These are phyloP conservation scores for Phylloscopus trochiloides DNA, from an alignment of 2,113 vertebrate genomes.

Conservation along the genomic window DNA sequence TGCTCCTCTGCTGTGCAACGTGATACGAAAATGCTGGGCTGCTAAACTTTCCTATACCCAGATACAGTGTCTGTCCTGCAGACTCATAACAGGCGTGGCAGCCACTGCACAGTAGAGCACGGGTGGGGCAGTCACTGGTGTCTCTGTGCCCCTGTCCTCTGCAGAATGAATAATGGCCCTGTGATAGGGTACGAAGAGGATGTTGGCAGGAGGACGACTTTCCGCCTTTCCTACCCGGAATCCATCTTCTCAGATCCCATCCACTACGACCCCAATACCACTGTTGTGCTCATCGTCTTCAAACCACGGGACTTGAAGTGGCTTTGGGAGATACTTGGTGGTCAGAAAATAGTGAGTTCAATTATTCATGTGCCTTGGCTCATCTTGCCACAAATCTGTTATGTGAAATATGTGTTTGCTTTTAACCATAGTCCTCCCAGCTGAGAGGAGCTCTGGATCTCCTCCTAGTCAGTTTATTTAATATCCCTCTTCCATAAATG, in stretches of 20 bases:
- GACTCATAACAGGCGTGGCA: fast-evolving
- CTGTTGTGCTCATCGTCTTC: constrained; percentile 73
- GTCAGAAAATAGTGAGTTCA: constrained; percentile 72
- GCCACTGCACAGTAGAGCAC: fast-evolving
- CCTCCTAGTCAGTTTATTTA: background rate
- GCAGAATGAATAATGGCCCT: constrained; percentile 81
- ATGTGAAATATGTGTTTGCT: background rate
- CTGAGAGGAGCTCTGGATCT: background rate
- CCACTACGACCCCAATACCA: constrained; percentile 76
- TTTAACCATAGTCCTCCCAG: background rate
- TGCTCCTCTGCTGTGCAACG: background rate
- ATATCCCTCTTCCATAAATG: background rate
- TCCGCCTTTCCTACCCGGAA: constrained; percentile 82
- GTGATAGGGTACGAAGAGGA: constrained; percentile 80
- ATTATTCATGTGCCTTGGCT: background rate
- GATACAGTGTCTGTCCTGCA: background rate
- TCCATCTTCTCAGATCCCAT: constrained; percentile 76
- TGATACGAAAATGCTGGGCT: background rate
- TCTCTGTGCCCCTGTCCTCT: constrained; percentile 23
- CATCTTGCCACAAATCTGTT: background rate
- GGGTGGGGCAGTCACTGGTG: background rate
- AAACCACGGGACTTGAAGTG: constrained; percentile 79
- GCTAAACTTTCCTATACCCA: background rate
- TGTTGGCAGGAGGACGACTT: constrained; percentile 80
- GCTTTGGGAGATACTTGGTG: constrained; percentile 71